Base-by-base conservation (phyloP, 2,888 invertebrate species). In the Polylopha cassiicola region DNA sequence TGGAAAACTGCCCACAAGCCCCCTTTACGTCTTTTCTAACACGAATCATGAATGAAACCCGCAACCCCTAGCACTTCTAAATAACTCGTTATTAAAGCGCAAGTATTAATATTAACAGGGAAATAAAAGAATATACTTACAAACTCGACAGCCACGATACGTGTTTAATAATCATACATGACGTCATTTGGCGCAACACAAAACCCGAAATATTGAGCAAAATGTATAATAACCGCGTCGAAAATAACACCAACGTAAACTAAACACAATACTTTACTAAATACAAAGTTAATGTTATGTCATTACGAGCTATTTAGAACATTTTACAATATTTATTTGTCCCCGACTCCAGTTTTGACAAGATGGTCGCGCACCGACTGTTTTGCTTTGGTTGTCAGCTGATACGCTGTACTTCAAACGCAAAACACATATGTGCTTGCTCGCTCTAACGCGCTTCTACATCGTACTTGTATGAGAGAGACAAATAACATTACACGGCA, bases 341-440 rank as follows among this genome's bases (percentile, higher is more conserved):
- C 77, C 74, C 79, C 73, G 80, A 75, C 75, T 84, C 73, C 66
- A 80, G 81, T 80, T 86, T 85, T 86, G 86, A 86, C 86, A 86
- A 86, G 86, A 86, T 86, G 86, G 86, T 86, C 79, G 86, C 85
- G 81, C 79, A 85, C 86, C 85, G 84, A 86, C 86, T 86, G 86
- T 86, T 86, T 86, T 86, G 86, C 86, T 86, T 86, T 86, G 86
- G 74, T 82, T 86, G 86, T 86, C 86, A 86, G 86, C 86, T 86
- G 86, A 86, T 86, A 86, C 79, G 77, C 71, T 77, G 57, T 63
- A 61, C 53, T 77, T 66, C 57, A 67, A 71, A 65, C 67, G 65
- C 53, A 71, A 59, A 46, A 44, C 47, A 48, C 39, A 47, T 32
- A 51, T 50, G 17, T 20, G 39, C 37, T 49, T 0, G 67, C 69